These are phyloP conservation scores for Tetramorium bicarinatum DNA, from an alignment of 2,888 invertebrate species.

Conservation along the genomic window DNA sequence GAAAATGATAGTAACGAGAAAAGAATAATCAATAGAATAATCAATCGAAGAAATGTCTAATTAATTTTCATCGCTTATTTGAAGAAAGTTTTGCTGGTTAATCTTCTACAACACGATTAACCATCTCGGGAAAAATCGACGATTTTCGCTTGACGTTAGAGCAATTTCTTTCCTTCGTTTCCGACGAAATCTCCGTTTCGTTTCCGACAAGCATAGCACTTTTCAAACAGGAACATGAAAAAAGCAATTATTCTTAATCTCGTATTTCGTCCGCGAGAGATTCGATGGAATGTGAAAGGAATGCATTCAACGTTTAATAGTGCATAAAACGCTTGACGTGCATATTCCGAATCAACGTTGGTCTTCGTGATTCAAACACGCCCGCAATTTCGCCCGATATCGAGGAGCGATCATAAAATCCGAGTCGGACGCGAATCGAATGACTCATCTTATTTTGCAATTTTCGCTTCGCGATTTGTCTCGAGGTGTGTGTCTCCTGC, in stretches of 20 bases:
- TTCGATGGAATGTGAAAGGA: conserved; percentile 45
- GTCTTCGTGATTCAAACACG: conserved; percentile 19
- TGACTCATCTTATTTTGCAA: conserved; percentile 34
- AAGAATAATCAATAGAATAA: neutral
- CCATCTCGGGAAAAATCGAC: neutral
- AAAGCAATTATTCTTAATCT: conserved; percentile 16
- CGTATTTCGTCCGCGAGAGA: conserved; percentile 10
- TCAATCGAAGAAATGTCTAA: neutral
- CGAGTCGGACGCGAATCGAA: conserved; percentile 56
- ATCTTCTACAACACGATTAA: neutral
- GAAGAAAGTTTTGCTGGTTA: neutral
- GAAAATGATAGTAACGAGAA: neutral
- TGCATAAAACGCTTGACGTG: conserved; percentile 19
- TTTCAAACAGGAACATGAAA: conserved; percentile 19
- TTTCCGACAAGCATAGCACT: neutral
- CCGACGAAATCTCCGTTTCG: neutral
- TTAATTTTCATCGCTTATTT: neutral
- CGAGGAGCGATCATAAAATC: conserved; percentile 32
- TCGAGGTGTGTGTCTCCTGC: conserved; percentile 51
- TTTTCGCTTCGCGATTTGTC: conserved; percentile 45
- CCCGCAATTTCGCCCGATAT: conserved; percentile 55
- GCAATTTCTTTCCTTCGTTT: neutral
- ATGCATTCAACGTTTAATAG: conserved; percentile 45
- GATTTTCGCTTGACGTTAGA: neutral
- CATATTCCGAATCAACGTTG: neutral